Evolutionary conservation across 2,113 vertebrate species (phyloP), one percentile per base, ranked within the genome.

Genomic region (Perca schrenkii): DNA sequence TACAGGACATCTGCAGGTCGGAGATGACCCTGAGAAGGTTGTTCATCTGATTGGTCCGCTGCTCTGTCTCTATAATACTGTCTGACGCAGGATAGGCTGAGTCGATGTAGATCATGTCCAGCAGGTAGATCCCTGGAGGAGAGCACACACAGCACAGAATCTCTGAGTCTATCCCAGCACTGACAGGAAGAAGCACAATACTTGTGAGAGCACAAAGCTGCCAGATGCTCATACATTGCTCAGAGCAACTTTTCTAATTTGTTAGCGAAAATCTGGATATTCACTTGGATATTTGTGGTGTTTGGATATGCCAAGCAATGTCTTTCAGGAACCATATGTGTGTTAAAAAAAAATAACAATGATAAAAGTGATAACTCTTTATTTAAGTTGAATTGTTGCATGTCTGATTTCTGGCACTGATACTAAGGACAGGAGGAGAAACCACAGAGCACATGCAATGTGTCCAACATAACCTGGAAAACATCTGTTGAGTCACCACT

Each of bases 51-150:
- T 98, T 98, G 88, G 97, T 97, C 89, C 98, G 93, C 89, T 98
- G 98, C 91, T 99, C 96, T 0, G 98, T 99, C 93, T 98, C 98
- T 86, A 99, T 97, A 93, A 99, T 99, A 90, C 97, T 98, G 92
- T 97, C 97, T 25, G 98, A 99, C 17, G 98, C 97, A 0, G 98
- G 98, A 88, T 98, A 98, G 19, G 98, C 98, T 2, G 98, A 99
- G 93, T 99, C 97, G 8, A 99, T 97, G 94, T 99, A 99, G 94
- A 98, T 99, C 93, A 99, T 95, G 91, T 99, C 97, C 93, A 98
- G 87, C 86, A 99, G 94, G 95, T 98, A 99, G 91, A 99, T 98
- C 22, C 98, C 98, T 99, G 84, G 5, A 74, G n/a, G 28, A 62
- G 47, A 43, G 40, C 40, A 43, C 40, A 43, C 40, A 75, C 21